These are phyloP conservation scores for Yoshiicerus persimilis DNA, from an alignment of 1,140 invertebrate species.

Conservation along the genomic window DNA sequence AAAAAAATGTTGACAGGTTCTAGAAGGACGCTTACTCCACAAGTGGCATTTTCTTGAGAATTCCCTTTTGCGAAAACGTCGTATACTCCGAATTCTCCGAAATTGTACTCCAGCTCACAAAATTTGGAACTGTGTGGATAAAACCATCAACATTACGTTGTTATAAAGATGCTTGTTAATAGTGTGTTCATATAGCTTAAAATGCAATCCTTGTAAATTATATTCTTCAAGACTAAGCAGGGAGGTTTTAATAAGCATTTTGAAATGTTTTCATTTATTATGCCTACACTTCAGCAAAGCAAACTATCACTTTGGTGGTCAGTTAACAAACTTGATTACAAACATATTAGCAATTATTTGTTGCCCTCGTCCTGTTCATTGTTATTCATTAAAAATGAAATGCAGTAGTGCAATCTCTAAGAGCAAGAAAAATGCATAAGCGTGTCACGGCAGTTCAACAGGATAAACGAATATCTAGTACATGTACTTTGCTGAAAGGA, in stretches of 20 bases:
- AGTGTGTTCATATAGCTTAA: too few relatives aligned
- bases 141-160: background rate
- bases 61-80: background rate
- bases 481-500: background rate
- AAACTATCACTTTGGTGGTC: too few relatives aligned
- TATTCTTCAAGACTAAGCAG: too few relatives aligned
- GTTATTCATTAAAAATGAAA: background rate
- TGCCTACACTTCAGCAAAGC: too few relatives aligned
- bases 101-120: conserved; percentile 23
- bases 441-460: background rate
- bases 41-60: background rate
- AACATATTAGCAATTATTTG: too few relatives aligned
- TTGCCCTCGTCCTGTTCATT: background rate
- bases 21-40: background rate
- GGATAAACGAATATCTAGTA: background rate
- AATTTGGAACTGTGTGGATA: background rate
- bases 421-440: background rate
- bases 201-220: too few relatives aligned
- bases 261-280: too few relatives aligned
- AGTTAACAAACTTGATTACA: too few relatives aligned
- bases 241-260: too few relatives aligned
- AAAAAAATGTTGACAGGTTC: conserved; percentile 42
- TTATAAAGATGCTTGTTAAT: background rate
- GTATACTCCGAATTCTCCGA: conserved; percentile 40
- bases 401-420: background rate